These are phyloP conservation scores for Acanthosepion esculentum DNA, from an alignment of 2,888 invertebrate species.

Conservation along the genomic window DNA sequence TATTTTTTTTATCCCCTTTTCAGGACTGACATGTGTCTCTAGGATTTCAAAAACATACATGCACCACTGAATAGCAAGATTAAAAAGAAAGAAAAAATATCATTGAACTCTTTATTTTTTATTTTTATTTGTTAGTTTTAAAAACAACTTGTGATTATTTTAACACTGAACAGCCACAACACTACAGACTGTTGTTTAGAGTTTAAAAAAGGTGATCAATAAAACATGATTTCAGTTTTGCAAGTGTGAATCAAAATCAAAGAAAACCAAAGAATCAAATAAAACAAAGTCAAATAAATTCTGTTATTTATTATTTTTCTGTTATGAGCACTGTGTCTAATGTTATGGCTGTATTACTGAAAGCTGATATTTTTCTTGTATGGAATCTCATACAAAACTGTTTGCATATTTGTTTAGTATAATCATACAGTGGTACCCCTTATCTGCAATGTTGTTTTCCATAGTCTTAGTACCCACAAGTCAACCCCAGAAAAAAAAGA, in stretches of 20 bases:
- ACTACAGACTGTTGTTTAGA: neutral
- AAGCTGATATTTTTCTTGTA: too few relatives aligned
- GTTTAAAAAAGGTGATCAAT: neutral
- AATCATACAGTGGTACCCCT: too few relatives aligned
- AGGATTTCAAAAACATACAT: neutral
- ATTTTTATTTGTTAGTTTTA: neutral
- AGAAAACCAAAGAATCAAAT: neutral
- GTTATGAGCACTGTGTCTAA: too few relatives aligned
- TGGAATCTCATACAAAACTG: too few relatives aligned
- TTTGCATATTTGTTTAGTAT: too few relatives aligned
- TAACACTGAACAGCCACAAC: neutral
- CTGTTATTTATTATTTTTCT: too few relatives aligned
- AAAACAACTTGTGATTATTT: neutral
- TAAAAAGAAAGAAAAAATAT: neutral
- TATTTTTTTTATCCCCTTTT: constrained; percentile 2
- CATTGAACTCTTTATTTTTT: neutral
- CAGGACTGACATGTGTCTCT: neutral
- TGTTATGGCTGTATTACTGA: too few relatives aligned
- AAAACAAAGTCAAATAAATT: neutral
- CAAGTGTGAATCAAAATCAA: neutral
- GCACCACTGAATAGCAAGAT: neutral
- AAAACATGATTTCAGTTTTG: neutral
- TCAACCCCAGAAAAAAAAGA: too few relatives aligned
- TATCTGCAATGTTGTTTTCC: too few relatives aligned
- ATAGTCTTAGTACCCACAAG: too few relatives aligned